Evolutionary conservation across 1,140 invertebrate genomes (phyloP).

Genomic region (Aphelinus certus): DNA sequence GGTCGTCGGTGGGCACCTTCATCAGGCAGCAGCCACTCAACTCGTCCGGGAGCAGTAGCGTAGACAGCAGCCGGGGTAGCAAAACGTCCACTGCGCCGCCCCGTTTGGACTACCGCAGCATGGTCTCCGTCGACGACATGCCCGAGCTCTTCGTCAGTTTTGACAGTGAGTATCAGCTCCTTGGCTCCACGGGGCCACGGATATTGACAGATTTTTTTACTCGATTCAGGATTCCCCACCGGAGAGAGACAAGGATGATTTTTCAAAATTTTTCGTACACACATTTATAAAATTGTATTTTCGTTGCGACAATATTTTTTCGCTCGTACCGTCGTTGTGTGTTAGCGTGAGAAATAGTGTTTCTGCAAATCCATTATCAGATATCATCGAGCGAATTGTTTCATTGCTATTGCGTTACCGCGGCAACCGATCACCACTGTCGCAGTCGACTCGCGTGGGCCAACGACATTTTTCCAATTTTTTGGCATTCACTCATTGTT

Average conservation of each 20-base stretch:
- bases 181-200: neutral
- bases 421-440: too few relatives aligned
- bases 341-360: too few relatives aligned
- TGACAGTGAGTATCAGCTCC: slow-evolving; percentile 80
- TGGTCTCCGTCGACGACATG: slow-evolving; percentile 94
- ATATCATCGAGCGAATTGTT: too few relatives aligned
- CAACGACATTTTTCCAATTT: neutral
- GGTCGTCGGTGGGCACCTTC: slow-evolving; percentile 83
- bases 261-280: slow-evolving; percentile 1
- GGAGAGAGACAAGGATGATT: slow-evolving; percentile 31
- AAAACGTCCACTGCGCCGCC: slow-evolving; percentile 71
- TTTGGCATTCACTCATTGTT: neutral
- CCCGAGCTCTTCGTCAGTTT: slow-evolving; percentile 93
- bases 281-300: slow-evolving; percentile 19
- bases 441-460: too few relatives aligned
- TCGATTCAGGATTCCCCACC: too few relatives aligned
- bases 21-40: slow-evolving; percentile 70
- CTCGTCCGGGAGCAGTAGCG: slow-evolving; percentile 63
- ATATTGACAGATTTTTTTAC: neutral
- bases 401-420: too few relatives aligned
- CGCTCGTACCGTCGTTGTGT: neutral
- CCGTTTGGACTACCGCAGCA: slow-evolving; percentile 87
- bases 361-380: too few relatives aligned
- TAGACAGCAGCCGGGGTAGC: slow-evolving; percentile 68
- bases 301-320: slow-evolving; percentile 15